phyloP scores from a whole-genome alignment of 1,140 invertebrate species.

The Ptiloglossa arizonensis region DNA sequence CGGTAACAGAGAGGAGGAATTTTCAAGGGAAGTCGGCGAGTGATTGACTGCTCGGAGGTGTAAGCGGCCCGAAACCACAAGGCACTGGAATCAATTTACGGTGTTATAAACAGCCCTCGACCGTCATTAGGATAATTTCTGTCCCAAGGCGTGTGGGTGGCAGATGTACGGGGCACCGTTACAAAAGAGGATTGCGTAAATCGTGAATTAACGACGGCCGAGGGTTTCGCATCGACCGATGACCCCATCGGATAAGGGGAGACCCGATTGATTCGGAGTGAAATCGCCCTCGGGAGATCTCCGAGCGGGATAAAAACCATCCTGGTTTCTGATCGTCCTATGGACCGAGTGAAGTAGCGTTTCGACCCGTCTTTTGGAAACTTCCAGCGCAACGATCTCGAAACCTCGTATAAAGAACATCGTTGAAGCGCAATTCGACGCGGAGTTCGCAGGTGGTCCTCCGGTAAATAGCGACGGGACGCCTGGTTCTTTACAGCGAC shows the following conservation, averaged over 20 bases:
- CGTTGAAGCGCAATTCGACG: too few species aligned
- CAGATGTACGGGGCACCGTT: conserved; percentile 73
- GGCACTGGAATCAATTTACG: conserved; percentile 76
- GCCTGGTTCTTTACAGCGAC: too few species aligned
- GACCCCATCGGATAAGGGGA: conserved; percentile 55
- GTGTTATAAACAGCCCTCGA: conserved; percentile 68
- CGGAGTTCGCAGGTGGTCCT: too few species aligned
- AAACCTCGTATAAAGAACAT: too few species aligned
- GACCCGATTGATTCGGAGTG: conserved; percentile 66
- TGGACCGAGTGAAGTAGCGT: background rate
- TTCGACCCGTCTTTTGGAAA: background rate
- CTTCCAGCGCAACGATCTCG: too few species aligned
- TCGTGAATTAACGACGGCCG: conserved; percentile 69
- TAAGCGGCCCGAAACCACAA: conserved; percentile 69
- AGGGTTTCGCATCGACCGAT: conserved; percentile 55
- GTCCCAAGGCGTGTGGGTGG: conserved; percentile 76
- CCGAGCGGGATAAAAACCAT: background rate
- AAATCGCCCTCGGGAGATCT: conserved; percentile 47
- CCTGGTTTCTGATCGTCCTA: background rate
- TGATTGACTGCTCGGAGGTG: conserved; percentile 73
- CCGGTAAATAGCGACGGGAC: too few species aligned
- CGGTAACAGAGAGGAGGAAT: conserved; percentile 28
- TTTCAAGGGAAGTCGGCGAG: conserved; percentile 52
- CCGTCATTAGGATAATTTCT: conserved; percentile 77
- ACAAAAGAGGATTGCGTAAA: conserved; percentile 70